A percentile compares a stretch with the other conserved stretches of the same genome.
These are phyloP conservation scores for Bradysia coprophila DNA, from an alignment of 1,140 invertebrate species.

Conservation along the genomic window DNA sequence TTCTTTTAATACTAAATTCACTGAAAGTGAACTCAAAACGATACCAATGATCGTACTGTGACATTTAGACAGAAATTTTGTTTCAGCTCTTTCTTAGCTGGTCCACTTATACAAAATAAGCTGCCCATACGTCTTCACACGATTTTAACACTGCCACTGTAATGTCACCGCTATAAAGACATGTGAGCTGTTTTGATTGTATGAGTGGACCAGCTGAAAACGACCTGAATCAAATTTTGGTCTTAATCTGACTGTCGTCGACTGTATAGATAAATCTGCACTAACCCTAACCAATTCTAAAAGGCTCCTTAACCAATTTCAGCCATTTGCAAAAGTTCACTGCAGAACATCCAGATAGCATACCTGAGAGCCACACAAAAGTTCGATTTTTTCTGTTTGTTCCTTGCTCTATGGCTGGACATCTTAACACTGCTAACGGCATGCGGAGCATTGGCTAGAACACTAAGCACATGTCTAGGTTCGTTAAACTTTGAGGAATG, in stretches of 20 bases:
- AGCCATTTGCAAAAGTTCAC: conserved; percentile 17
- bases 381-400: conserved; percentile 23
- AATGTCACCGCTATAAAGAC: neutral
- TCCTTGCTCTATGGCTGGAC: conserved; percentile 38
- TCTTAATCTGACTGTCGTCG: neutral
- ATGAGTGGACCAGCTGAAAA: neutral
- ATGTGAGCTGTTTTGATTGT: neutral
- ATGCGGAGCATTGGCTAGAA: conserved; percentile 38
- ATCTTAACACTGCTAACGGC: conserved; percentile 36
- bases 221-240: too few species aligned
- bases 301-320: neutral
- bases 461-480: conserved; percentile 39
- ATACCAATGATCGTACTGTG: too few species aligned
- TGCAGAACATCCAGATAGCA: conserved; percentile 19
- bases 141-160: too few species aligned
- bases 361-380: conserved; percentile 22
- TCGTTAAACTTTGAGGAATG: too few species aligned
- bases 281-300: neutral
- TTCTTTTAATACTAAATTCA: too few species aligned
- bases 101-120: too few species aligned
- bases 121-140: too few species aligned
- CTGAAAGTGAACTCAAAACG: too few species aligned
- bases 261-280: neutral
- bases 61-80: too few species aligned
- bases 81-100: too few species aligned